Evolutionary conservation across 2,888 invertebrate species (phyloP), one percentile per base, ranked within the genome.

Genomic region (Conchocele bisecta): DNA sequence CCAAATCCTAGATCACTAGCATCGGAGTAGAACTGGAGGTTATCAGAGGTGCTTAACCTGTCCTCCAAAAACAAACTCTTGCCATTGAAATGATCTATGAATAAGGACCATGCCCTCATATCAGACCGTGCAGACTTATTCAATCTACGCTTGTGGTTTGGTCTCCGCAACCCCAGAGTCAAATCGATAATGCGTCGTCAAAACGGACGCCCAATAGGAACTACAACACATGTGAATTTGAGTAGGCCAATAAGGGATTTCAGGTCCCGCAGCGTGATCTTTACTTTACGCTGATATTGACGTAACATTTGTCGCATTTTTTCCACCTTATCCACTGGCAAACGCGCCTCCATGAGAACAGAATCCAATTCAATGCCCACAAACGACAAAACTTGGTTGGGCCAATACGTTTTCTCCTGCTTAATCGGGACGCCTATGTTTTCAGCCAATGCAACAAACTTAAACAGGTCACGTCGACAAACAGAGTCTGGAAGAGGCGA

Each of bases 361-460:
- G 70, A 66, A 33, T 70, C 73, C 11, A 73, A 35, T 57, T 73
- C 73, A 4, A 70, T 17, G 29, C 74, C 67, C 61, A 67, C 51
- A 42, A 70, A 70, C 5, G 58, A 67, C 0, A 70, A 54, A 33
- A 37, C 13, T 1, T 46, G 35, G 15, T 22, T 22, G 9, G 75
- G 37, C 3, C 17, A 5, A 6, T 48, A 33, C 15, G 63, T 70
- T 57, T 74, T 71, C 50, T 58, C 65, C 1, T 5, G 0, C 58
- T 65, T 71, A 11, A 64, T 73, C 2, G 64, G 77, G 20, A 63
- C 50, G 1, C 56, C 64, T 29, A 70, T 28, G 0, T 22, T 1
- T 0, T 24, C 0, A 22, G 66, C 63, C 6, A 73, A 42, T 11
- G 11, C 1, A 1, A 64, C 37, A 48, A 73, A 67, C 3, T 4